phyloP scores from a whole-genome alignment of 2,888 invertebrate genomes.

The Lamproptera curius region DNA sequence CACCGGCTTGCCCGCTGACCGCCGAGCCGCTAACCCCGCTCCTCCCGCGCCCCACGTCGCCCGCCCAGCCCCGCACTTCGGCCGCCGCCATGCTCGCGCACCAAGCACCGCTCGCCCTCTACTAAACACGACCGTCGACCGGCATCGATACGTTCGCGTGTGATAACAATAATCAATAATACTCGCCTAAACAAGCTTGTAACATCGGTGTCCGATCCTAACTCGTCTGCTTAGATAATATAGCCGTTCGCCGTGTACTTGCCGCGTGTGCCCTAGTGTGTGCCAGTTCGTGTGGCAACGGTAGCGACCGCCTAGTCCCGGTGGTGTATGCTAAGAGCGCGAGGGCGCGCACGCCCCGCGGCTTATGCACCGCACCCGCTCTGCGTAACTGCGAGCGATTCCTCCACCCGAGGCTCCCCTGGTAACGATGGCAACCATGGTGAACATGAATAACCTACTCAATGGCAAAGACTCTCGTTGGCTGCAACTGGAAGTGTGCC shows the following conservation, averaged over 20 bases:
- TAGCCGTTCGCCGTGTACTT: conserved; percentile 41
- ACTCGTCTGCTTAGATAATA: conserved; percentile 64
- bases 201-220: conserved; percentile 75
- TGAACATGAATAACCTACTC: conserved; percentile 97
- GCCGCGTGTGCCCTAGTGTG: conserved; percentile 59
- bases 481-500: conserved; percentile 99
- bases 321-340: conserved; percentile 66
- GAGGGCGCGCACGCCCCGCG: conserved; percentile 61
- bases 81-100: conserved; percentile 71
- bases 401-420: conserved; percentile 49
- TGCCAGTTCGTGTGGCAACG: conserved; percentile 55
- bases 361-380: conserved; percentile 74
- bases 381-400: conserved; percentile 66
- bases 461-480: conserved; percentile 99
- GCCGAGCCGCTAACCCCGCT: conserved; percentile 78
- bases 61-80: conserved; percentile 54
- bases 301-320: conserved; percentile 33
- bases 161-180: conserved; percentile 69
- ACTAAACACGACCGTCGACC: conserved; percentile 74
- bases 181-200: conserved; percentile 76
- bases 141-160: conserved; percentile 76
- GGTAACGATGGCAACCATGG: conserved; percentile 89
- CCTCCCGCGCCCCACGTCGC: conserved; percentile 73
- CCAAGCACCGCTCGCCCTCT: conserved; percentile 74
- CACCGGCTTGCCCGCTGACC: conserved; percentile 76